Conservation (phyloP, 2,888 invertebrate genomes). For the Perizoma affinitatum region DNA sequence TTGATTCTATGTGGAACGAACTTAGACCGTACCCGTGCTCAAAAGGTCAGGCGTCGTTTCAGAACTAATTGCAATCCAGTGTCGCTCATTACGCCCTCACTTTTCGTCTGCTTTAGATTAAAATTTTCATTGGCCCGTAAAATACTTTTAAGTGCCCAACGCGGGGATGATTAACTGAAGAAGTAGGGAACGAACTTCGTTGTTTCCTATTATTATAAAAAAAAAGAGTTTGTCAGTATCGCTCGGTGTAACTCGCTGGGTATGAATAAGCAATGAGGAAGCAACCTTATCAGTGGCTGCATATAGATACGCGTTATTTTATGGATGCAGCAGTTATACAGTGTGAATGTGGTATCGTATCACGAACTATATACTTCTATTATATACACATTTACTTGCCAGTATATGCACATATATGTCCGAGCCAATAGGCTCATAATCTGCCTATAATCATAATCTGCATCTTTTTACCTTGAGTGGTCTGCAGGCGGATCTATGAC, state of each 20-base stretch:
- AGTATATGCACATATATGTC: no score
- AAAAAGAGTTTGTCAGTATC: conserved; percentile 18
- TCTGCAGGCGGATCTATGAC: no score
- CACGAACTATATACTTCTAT: no score
- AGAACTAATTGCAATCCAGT: conserved; percentile 53
- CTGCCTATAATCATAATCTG: no score
- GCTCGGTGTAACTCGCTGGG: conserved; percentile 8
- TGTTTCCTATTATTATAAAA: conserved; percentile 28
- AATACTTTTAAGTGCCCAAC: conserved; percentile 45
- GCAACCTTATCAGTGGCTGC: conserved; percentile 11
- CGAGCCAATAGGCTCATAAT: no score
- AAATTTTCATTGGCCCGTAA: conserved; percentile 49
- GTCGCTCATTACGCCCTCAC: conserved; percentile 49
- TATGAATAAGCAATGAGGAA: conserved; percentile 24
- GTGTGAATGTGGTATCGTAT: neutral
- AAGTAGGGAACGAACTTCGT: conserved; percentile 21
- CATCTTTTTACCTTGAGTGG: no score
- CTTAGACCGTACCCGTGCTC: conserved; percentile 25
- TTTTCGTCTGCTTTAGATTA: conserved; percentile 42
- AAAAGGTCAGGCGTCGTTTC: conserved; percentile 43
- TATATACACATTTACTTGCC: no score
- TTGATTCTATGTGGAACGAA: conserved; percentile 16
- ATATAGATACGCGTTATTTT: conserved; percentile 8
- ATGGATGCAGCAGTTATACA: neutral
- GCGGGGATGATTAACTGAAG: conserved; percentile 34